Base-by-base conservation (phyloP, 2,113 vertebrate species). In the Andinoacara biseriatus region DNA sequence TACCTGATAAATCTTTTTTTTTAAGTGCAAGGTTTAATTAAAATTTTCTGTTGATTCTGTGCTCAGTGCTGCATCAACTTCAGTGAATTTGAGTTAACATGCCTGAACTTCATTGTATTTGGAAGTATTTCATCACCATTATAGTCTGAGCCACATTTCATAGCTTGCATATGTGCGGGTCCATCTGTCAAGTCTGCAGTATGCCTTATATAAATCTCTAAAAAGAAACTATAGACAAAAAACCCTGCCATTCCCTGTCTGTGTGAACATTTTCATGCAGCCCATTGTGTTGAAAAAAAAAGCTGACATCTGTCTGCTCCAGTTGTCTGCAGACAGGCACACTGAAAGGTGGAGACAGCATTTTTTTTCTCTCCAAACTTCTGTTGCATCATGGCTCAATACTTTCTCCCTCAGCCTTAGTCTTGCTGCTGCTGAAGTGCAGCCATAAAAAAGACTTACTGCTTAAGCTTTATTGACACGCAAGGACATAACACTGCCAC, bases 401-500 rank as follows among this genome's bases (percentile, higher is more conserved):
- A 26, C 56, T 33, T 35, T 60, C 75, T 80, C 31, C 22, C 77
- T 77, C 74, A 82, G 67, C 76, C 11, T 84, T 35, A 43, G 49
- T 61, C 33, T 33, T 56, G 49, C 60, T 74, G 78, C 79, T 85
- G 84, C 76, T 78, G 83, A 90, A 90, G 61, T 59, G 60, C 75
- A 52, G 84, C 72, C 67, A 81, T 85, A 83, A 91, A 92, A 84
- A 76, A 54, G 81, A 74, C 22, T 78, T 38, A 29, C 15, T 35
- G 58, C 75, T 83, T 85, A 78, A 77, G 85, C 76, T 87, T 84
- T 92, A 92, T 89, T 91, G 91, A 91, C 82, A 90, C 43, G 43
- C 80, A 69, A 76, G 75, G 81, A 89, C 81, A 84, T 90, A 81
- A 85, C 35, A 78, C 81, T 80, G 81, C 75, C 60, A 77, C 26